A percentile compares a stretch with the other conserved stretches of the same genome.
phyloP scores from a whole-genome alignment of 2,113 vertebrate genomes.

The Entomyzon cyanotis region DNA sequence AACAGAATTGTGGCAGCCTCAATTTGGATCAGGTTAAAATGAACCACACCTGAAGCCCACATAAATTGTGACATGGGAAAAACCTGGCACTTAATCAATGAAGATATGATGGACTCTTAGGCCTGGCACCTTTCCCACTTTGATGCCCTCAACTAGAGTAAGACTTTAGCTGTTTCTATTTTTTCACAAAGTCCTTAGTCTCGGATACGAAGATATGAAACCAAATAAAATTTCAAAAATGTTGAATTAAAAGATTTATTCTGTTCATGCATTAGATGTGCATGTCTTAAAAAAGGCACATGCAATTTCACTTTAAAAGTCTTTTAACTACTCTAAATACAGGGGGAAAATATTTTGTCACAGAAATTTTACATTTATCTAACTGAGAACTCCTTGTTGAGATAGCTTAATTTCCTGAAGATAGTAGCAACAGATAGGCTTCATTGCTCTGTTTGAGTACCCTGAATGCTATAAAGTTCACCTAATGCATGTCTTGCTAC shows the following conservation, averaged over 20 bases:
- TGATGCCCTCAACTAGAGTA: neutral
- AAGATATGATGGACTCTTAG: neutral
- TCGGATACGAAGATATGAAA: neutral
- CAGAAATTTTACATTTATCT: neutral
- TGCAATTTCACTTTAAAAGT: neutral
- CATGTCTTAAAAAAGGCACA: neutral
- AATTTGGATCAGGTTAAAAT: neutral
- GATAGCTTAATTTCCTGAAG: neutral
- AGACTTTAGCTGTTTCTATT: neutral
- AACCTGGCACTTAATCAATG: neutral
- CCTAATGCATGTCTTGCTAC: fast-evolving
- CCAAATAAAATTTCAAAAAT: neutral
- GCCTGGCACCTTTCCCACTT: neutral
- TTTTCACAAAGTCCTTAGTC: neutral
- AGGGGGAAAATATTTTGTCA: neutral
- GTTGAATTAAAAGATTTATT: neutral
- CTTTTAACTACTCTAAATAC: neutral
- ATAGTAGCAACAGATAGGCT: neutral
- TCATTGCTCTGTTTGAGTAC: neutral
- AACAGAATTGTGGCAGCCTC: neutral
- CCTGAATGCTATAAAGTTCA: neutral
- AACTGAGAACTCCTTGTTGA: neutral
- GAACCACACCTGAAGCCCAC: neutral
- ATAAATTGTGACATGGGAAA: neutral
- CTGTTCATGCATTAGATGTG: neutral